A percentile compares a stretch with the other conserved stretches of the same genome.
Evolutionary conservation across 2,888 invertebrate species (phyloP).

Genomic region (Phengaris arion): DNA sequence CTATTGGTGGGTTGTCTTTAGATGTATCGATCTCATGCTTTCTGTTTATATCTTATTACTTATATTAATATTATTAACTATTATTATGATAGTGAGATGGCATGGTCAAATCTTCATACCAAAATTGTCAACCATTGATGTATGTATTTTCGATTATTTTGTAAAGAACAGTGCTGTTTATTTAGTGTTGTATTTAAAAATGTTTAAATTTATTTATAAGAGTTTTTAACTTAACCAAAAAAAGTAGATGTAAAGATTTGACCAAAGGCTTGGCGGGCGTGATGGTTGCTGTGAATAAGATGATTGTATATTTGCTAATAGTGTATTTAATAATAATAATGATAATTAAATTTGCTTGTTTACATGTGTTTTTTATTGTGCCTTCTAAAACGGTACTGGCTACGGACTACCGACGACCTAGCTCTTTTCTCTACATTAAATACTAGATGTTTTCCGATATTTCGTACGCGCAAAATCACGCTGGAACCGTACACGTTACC

Average conservation of each 20-base stretch:
- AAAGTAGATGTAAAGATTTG: constrained; percentile 42
- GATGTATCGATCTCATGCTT: constrained; percentile 42
- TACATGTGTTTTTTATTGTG: constrained; percentile 45
- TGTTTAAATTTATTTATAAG: not conserved
- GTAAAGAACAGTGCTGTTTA: constrained; percentile 22
- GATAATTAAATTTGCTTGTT: constrained; percentile 65
- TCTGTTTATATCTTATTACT: constrained; percentile 34
- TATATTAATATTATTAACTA: constrained; percentile 25
- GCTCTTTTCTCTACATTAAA: no score
- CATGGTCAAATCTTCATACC: constrained; percentile 31
- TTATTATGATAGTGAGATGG: constrained; percentile 32
- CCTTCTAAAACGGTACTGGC: no score
- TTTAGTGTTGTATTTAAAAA: constrained; percentile 21
- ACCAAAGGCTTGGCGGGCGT: constrained; percentile 49
- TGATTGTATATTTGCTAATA: constrained; percentile 59
- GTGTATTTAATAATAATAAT: constrained; percentile 53
- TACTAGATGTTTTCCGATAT: no score
- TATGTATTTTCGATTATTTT: constrained; percentile 15
- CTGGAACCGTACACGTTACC: no score
- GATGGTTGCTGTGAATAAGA: constrained; percentile 46
- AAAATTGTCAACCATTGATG: constrained; percentile 27
- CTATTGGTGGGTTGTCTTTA: constrained; percentile 42
- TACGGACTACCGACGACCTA: no score
- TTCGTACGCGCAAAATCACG: no score
- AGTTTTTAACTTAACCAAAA: constrained; percentile 23